Conservation (phyloP, 2,797 vertebrate species). For the Centroberyx gerrardi region DNA sequence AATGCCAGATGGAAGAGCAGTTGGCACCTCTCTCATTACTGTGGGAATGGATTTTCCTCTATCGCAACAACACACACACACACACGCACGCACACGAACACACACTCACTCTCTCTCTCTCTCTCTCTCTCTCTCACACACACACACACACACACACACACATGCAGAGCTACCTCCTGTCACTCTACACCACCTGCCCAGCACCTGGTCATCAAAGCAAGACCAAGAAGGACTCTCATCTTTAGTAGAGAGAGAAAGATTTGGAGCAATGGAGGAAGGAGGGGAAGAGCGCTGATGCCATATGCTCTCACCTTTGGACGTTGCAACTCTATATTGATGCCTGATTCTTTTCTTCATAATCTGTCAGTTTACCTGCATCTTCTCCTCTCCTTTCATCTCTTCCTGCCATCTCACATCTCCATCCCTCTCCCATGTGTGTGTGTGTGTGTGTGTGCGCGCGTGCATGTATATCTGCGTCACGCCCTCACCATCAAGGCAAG, state of each 20-base stretch:
- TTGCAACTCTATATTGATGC: constrained; percentile 51
- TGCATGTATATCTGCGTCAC: constrained; percentile 53
- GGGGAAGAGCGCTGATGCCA: constrained; percentile 57
- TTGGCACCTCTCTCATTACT: constrained; percentile 86
- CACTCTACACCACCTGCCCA: constrained; percentile 81
- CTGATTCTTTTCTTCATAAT: constrained; percentile 57
- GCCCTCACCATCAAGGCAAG: constrained; percentile 62
- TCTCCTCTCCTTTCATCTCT: constrained; percentile 30
- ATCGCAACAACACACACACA: constrained; percentile 58
- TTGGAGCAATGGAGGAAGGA: constrained; percentile 45
- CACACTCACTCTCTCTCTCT: constrained; percentile 13
- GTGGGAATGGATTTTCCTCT: constrained; percentile 77
- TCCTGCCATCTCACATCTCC: constrained; percentile 26
- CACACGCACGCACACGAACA: constrained; percentile 12
- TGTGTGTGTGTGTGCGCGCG: not conserved
- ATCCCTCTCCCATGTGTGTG: constrained; percentile 12
- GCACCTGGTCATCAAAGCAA: constrained; percentile 87
- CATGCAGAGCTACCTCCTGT: constrained; percentile 72
- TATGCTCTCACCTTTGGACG: constrained; percentile 74
- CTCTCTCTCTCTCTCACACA: constrained; percentile 1
- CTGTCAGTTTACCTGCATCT: constrained; percentile 52
- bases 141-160: constrained; percentile 40
- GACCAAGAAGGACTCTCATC: constrained; percentile 68
- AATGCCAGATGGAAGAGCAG: constrained; percentile 87
- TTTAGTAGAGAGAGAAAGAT: constrained; percentile 53